Evolutionary conservation across 2,113 vertebrate genomes (phyloP), one percentile per base, ranked within the genome.

Genomic region (Actenoides hombroni): DNA sequence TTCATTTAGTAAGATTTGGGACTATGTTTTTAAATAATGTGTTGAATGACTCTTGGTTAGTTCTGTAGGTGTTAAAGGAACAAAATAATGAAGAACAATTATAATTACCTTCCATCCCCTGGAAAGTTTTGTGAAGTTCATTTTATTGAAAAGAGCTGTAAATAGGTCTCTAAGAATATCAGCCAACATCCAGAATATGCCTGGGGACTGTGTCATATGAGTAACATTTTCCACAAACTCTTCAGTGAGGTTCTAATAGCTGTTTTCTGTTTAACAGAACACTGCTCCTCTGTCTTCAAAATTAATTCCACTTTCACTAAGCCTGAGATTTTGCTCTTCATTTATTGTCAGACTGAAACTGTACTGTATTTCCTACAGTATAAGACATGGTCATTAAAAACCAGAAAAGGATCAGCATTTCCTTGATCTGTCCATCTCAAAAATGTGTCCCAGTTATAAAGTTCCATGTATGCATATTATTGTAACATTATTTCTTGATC

Each of bases 221-320:
- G 63, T 42, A 94, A 87, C 19, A 42, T 71, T 89, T 95, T 94
- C 84, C 74, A 78, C 15, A 89, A 75, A 87, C 20, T 94, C 71
- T 67, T 83, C 69, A 86, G n/a, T 48, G 29, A 84, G 9, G 33
- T 85, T 89, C 46, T 54, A 78, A 53, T 76, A 67, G 46, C 11
- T 61, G 39, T 54, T 93, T 91, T 85, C 49, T 86, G 16, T 77
- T 83, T 59, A 77, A 80, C 26, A 79, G 67, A 90, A 90, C 37
- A 74, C 48, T 83, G 33, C 1, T 82, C 29, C 39, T 85, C 63
- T 88, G 40, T 70, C 28, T 60, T 61, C 19, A 77, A 79, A 93
- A 67, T 68, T 78, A 78, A 65, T 77, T 77, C 37, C 33, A 6
- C 21, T 95, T 93, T 88, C 17, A 78, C 6, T 84, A 48, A 69